Base-by-base conservation (phyloP, 1,140 invertebrate species). In the Danaus plexippus region DNA sequence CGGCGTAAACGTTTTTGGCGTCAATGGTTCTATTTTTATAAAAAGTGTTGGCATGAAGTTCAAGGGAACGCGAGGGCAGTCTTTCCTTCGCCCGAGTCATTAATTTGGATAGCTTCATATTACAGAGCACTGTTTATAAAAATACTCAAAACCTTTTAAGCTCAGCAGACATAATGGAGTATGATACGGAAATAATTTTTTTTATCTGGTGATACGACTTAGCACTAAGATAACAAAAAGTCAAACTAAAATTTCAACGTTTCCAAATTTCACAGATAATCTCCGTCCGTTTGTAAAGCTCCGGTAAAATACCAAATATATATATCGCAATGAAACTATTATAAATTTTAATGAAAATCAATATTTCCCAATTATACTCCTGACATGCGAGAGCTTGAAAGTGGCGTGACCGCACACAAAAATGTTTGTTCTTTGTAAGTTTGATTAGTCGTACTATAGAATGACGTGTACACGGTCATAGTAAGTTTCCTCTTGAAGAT, bases 101-200 rank as follows among this genome's bases (percentile, higher is more conserved):
- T 47, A 40, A 32, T 60, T 60, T 52, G 52, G 45, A 54, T 48
- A 49, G 63, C 59, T 65, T 65, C 48, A 18, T 52, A 59, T 52
- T 44, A 54, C 54, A 56, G 22, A 54, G 58, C 59, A 61, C 63
- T 65, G 56, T 65, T 65, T 65, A 65, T 61, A 65, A 65, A 65
- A 65, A 65, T 61, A 65, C 52, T 22, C 41, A 54, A 48, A 45
- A 12, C 57, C 50, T 56, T 65, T 57, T 50, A 45, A 46, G 45
- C 54, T 56, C 54, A 40, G 52, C 9, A 42, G 43, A 18, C 44
- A 13, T 41, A 6, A 32, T 4, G 49, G 54, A 52, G 49, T 56
- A 13, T 44, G 47, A 61, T 61, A 54, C 44, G 48, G 53, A 61
- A 56, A 56, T 56, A 40, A 9, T 43, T 55, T 48, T 42, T 48